These are phyloP conservation scores for Petrocephalus microphthalmus DNA, from an alignment of 2,113 vertebrate genomes.

Conservation along the genomic window DNA sequence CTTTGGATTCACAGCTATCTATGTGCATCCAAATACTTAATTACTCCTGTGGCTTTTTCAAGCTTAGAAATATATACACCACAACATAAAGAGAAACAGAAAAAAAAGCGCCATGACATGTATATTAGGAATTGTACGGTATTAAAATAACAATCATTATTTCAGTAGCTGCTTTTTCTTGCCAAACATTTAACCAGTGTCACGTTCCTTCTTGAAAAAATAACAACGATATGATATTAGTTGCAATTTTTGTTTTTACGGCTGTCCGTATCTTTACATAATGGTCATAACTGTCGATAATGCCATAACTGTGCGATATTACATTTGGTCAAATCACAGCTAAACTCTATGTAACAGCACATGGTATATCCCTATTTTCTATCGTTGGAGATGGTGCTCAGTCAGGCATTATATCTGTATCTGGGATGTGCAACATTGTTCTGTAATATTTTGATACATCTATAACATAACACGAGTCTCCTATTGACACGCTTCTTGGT, in stretches of 20 bases:
- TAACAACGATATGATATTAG: slow-evolving; percentile 8
- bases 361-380: not conserved
- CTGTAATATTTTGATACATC: not conserved
- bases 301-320: not conserved
- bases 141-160: not conserved
- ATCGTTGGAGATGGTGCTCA: not conserved
- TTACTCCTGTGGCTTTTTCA: not conserved
- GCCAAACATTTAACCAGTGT: not conserved
- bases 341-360: slow-evolving; percentile 2
- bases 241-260: not conserved
- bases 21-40: not conserved
- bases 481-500: not conserved
- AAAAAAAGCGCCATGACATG: not conserved
- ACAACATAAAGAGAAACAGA: not conserved
- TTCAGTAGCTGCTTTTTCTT: slow-evolving; percentile 8
- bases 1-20: not conserved
- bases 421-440: not conserved
- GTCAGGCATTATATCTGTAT: not conserved
- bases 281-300: not conserved
- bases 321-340: slow-evolving; percentile 28
- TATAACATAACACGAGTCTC: not conserved
- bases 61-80: slow-evolving; percentile 14
- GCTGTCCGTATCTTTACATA: not conserved
- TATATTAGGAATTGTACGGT: not conserved
- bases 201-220: slow-evolving; percentile 5